phyloP scores from a whole-genome alignment of 2,113 vertebrate species.

The Tupaia tana region DNA sequence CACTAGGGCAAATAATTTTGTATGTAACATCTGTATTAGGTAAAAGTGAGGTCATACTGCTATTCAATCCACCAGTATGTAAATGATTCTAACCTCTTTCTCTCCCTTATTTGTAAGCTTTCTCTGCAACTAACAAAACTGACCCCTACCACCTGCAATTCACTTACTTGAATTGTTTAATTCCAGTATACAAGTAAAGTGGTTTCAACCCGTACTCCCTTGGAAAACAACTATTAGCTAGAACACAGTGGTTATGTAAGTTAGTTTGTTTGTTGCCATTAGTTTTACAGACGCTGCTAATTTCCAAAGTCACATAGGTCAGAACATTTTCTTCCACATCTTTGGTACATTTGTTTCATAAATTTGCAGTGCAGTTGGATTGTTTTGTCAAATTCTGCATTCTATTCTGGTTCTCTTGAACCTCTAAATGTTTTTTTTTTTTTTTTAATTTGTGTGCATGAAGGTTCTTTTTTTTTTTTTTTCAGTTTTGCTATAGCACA shows the following conservation, averaged over 20 bases:
- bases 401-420: neutral
- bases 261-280: neutral
- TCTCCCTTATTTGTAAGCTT: neutral
- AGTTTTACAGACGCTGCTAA: constrained; percentile 9
- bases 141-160: neutral
- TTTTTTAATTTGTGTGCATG: neutral
- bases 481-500: too few relatives aligned
- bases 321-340: neutral
- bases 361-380: neutral
- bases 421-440: neutral
- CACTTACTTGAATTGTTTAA: constrained; percentile 17
- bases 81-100: neutral
- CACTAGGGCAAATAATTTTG: neutral
- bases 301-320: constrained; percentile 41
- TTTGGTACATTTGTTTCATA: neutral
- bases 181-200: neutral
- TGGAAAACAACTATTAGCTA: neutral
- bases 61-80: neutral
- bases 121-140: constrained; percentile 4
- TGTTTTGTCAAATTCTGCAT: neutral
- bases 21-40: constrained; percentile 17
- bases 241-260: neutral
- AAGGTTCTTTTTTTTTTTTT: constrained; percentile 18
- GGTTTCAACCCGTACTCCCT: neutral
- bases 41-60: neutral